Evolutionary conservation across 1,140 invertebrate genomes (phyloP).

Genomic region (Leucophenga varia): DNA sequence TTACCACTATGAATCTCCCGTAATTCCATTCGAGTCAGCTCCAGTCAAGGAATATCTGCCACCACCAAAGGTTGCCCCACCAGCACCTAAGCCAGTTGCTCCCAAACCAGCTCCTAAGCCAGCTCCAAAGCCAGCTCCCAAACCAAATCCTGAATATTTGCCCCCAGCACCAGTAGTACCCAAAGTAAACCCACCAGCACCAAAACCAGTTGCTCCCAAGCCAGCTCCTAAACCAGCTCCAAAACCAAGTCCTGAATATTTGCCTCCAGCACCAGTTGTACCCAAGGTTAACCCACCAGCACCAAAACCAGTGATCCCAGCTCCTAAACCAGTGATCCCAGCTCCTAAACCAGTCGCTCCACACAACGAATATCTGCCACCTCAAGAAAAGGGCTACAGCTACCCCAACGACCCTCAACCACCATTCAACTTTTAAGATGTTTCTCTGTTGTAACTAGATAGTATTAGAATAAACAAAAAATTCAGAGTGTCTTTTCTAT

Average conservation of each 20-base stretch:
- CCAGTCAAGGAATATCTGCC: slow-evolving; percentile 11
- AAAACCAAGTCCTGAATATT: slow-evolving; percentile 1
- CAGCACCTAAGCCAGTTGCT: neutral
- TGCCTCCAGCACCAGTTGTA: slow-evolving; percentile 10
- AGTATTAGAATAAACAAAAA: slow-evolving; percentile 34
- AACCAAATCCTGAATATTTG: neutral
- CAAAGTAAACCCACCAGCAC: slow-evolving; percentile 5
- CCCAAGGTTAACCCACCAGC: slow-evolving; percentile 11
- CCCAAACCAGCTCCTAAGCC: slow-evolving; percentile 1
- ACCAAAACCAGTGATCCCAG: slow-evolving; percentile 8
- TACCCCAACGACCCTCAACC: slow-evolving; percentile 52
- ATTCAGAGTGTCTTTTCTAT: slow-evolving; percentile 18
- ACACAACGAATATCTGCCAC: slow-evolving; percentile 12
- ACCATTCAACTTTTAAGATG: slow-evolving; percentile 39
- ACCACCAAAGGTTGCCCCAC: neutral
- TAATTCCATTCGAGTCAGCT: too few species aligned
- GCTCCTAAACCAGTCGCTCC: slow-evolving; percentile 15
- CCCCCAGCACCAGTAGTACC: neutral
- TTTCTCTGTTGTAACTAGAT: slow-evolving; percentile 29
- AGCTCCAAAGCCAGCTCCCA: neutral
- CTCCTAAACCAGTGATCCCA: slow-evolving; percentile 5
- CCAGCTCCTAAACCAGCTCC: slow-evolving; percentile 11
- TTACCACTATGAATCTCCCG: slow-evolving; percentile 13
- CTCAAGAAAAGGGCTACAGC: slow-evolving; percentile 32
- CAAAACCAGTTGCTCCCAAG: slow-evolving; percentile 14